Conservation (phyloP, 2,888 invertebrate genomes). For the Meandrusa payeni region DNA sequence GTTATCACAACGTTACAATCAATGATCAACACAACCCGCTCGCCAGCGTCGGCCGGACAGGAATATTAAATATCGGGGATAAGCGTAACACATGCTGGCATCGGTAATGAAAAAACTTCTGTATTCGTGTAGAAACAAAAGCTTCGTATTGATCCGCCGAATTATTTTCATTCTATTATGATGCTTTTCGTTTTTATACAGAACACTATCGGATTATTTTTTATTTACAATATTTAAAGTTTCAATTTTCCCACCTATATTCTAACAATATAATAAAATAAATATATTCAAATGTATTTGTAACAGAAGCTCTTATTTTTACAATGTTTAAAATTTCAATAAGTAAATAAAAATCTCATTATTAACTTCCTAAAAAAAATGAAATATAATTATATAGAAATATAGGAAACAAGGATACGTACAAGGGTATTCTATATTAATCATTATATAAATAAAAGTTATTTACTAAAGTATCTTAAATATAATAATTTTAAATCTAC, state of each 20-base stretch:
- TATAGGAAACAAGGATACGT: slow-evolving; percentile 1
- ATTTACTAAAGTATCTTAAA: slow-evolving; percentile 2
- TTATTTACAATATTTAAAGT: no score
- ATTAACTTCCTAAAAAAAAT: slow-evolving; percentile 2
- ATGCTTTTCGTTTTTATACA: background rate
- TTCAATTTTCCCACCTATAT: no score
- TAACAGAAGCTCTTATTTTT: slow-evolving; percentile 20
- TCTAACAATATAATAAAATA: no score
- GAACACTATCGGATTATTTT: no score
- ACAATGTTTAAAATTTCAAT: background rate
- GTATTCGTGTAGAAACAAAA: slow-evolving; percentile 18
- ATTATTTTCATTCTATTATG: background rate
- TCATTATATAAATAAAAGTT: background rate
- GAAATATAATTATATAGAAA: background rate
- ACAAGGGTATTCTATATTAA: slow-evolving; percentile 7
- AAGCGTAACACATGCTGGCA: slow-evolving; percentile 69
- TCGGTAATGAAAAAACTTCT: slow-evolving; percentile 37
- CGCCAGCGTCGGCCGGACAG: slow-evolving; percentile 51
- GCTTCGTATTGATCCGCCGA: slow-evolving; percentile 7
- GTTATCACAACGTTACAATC: background rate
- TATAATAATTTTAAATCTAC: slow-evolving; percentile 4
- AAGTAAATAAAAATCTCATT: slow-evolving; percentile 9
- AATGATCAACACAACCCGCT: slow-evolving; percentile 43
- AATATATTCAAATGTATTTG: no score
- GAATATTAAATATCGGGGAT: slow-evolving; percentile 54